Evolutionary conservation across 2,797 vertebrate genomes (phyloP).

Genomic region (Hozukius guyotensis): DNA sequence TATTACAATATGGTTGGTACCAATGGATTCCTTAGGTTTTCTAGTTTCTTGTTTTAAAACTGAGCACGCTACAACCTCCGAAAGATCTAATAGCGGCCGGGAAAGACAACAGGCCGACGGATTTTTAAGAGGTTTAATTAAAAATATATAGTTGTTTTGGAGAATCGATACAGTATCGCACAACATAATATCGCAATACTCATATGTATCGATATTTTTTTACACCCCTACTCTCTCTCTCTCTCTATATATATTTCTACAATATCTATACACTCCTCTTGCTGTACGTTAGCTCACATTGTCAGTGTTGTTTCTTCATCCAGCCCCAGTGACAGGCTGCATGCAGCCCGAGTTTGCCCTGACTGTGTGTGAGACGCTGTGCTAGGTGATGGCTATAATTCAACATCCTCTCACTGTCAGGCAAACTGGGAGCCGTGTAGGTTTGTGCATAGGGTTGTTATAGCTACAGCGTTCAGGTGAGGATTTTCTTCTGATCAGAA

Average conservation of each 20-base stretch:
- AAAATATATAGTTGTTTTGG: too few relatives aligned
- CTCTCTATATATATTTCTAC: too few relatives aligned
- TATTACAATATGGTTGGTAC: rapidly evolving
- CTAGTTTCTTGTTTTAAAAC: too few relatives aligned
- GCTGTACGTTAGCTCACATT: slow-evolving; percentile 43
- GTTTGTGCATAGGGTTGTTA: slow-evolving; percentile 51
- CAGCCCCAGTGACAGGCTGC: slow-evolving; percentile 65
- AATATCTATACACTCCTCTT: slow-evolving; percentile 5
- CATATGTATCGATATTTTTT: too few relatives aligned
- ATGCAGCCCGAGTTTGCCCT: slow-evolving; percentile 52
- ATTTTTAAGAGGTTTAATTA: too few relatives aligned
- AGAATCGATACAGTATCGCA: too few relatives aligned
- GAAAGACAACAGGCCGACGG: too few relatives aligned
- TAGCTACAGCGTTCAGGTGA: slow-evolving; percentile 56
- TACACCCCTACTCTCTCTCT: too few relatives aligned
- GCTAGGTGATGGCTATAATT: slow-evolving; percentile 63
- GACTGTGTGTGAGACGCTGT: slow-evolving; percentile 42
- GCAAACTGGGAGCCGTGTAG: slow-evolving; percentile 38
- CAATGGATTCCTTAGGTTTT: too few relatives aligned
- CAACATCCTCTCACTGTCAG: slow-evolving; percentile 63
- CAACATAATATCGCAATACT: too few relatives aligned
- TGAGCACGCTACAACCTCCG: too few relatives aligned
- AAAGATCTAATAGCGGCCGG: too few relatives aligned
- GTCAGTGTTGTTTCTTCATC: slow-evolving; percentile 65
- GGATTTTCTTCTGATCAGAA: slow-evolving; percentile 38